phyloP scores from a whole-genome alignment of 2,797 vertebrate genomes.

The Meriones psammophilus region DNA sequence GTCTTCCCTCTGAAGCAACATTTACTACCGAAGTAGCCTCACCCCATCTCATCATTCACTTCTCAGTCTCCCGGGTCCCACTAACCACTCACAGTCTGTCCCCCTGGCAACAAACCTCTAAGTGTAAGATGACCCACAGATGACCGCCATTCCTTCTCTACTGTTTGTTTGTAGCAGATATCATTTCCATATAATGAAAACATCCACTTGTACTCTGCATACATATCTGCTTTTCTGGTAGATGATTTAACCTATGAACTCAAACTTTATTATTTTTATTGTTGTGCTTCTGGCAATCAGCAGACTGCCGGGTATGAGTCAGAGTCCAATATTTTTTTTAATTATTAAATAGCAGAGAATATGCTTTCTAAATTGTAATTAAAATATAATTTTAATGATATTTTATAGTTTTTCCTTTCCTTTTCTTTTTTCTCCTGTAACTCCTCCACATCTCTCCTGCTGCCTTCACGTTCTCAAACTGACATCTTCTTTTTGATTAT shows the following conservation, averaged over 20 bases:
- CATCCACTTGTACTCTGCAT: neutral
- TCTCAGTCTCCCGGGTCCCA: neutral
- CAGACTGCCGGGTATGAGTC: neutral
- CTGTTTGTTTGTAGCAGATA: neutral
- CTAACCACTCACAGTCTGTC: neutral
- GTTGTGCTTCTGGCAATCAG: neutral
- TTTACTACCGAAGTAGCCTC: neutral
- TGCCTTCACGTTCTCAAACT: neutral
- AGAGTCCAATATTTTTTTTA: neutral
- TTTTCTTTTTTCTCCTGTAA: neutral
- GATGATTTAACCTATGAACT: neutral
- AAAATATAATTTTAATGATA: neutral
- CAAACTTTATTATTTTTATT: constrained; percentile 12
- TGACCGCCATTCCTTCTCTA: neutral
- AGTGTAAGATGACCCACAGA: constrained; percentile 7
- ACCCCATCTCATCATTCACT: neutral
- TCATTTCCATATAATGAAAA: neutral
- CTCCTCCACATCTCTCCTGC: neutral
- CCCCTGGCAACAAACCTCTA: neutral
- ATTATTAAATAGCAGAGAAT: neutral
- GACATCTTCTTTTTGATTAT: neutral
- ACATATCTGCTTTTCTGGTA: neutral
- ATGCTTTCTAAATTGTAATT: neutral
- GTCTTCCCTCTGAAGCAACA: neutral
- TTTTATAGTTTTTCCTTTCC: neutral